A percentile compares a stretch with the other conserved stretches of the same genome.
phyloP scores from a whole-genome alignment of 2,797 vertebrate species.

The Threskiornis aethiopicus region DNA sequence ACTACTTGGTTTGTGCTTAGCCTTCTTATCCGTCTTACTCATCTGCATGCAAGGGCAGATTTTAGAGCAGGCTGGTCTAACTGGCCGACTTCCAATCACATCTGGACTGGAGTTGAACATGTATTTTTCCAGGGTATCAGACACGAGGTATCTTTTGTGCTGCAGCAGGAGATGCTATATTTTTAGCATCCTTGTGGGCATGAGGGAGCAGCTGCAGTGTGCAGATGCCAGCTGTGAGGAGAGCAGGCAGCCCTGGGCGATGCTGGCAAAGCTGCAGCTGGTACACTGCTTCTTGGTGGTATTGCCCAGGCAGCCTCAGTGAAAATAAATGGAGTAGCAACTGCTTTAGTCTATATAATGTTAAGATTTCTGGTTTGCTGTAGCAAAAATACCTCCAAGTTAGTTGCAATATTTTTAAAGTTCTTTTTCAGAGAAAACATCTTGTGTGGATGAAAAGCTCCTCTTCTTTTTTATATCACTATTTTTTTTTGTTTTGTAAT shows the following conservation, averaged over 20 bases:
- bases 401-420: background rate
- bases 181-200: background rate
- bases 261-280: background rate
- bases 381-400: background rate
- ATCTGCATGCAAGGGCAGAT: background rate
- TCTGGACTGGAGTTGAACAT: background rate
- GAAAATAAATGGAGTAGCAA: background rate
- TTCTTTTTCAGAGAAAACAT: background rate
- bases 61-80: background rate
- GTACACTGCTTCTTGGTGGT: background rate
- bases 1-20: background rate
- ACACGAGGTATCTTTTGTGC: background rate
- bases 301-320: background rate
- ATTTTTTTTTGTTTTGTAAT: background rate
- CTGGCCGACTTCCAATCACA: background rate
- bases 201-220: background rate
- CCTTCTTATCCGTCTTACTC: background rate
- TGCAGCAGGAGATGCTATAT: background rate
- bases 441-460: background rate
- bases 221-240: background rate
- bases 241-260: background rate
- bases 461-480: background rate
- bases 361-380: background rate
- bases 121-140: background rate
- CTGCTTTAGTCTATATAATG: background rate